Percentiles rank a stretch among this genome's conserved stretches.
Evolutionary conservation across 2,113 vertebrate species (phyloP).

Genomic region (Macquaria ambigua): DNA sequence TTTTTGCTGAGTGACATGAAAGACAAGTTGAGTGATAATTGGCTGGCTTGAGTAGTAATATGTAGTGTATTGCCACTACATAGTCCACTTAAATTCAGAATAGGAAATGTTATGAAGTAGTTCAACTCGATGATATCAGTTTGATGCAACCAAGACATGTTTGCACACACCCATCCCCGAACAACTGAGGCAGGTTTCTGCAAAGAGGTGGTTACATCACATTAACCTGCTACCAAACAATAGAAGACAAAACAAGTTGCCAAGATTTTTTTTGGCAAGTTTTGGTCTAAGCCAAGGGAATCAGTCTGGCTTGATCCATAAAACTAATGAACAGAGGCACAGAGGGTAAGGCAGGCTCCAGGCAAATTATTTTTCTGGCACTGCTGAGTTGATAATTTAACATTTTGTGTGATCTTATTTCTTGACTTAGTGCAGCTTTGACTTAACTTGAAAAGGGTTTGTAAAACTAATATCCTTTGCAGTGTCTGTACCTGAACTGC

Average conservation of each 20-base stretch:
- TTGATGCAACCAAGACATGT: neutral
- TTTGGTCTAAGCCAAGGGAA: too few relatives aligned
- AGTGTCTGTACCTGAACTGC: neutral
- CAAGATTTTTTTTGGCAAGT: neutral
- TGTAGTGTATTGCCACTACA: neutral
- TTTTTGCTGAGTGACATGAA: neutral
- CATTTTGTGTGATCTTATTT: neutral
- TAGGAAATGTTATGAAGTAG: neutral
- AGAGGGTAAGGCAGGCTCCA: too few relatives aligned
- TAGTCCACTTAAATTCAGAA: neutral
- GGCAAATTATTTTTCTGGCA: too few relatives aligned
- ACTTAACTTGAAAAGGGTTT: neutral
- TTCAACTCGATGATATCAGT: neutral
- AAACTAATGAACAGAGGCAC: too few relatives aligned
- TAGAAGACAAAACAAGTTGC: neutral
- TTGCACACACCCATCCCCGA: too few relatives aligned
- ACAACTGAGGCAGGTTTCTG: neutral
- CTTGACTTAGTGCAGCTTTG: neutral
- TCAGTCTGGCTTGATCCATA: too few relatives aligned
- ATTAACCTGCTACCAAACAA: neutral
- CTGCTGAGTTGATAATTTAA: neutral
- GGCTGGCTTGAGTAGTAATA: neutral
- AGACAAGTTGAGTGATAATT: neutral
- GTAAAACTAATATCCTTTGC: neutral
- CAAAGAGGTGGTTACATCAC: neutral